Base-by-base conservation (phyloP, 2,888 invertebrate genomes). In the Trissoscelio sp. region DNA sequence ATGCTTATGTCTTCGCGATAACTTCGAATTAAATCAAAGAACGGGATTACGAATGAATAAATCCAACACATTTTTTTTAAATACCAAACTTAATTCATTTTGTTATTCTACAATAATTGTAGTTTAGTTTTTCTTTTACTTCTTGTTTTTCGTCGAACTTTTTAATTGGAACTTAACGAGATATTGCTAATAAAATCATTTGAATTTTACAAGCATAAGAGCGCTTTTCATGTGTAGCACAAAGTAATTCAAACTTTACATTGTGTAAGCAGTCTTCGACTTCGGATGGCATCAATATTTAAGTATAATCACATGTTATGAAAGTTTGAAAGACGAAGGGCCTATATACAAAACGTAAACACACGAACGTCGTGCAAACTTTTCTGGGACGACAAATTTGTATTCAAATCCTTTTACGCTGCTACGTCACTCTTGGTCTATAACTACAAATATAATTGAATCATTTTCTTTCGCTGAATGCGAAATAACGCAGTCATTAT, bases 261-360 rank as follows among this genome's bases (percentile, higher is more conserved):
- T 66, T 72, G 64, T 79, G 39, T 60, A 60, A 60, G 44, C 42
- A 79, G 51, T 66, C 57, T 42, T 51, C 18, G 14, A 44, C 79
- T 79, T 48, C 66, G 44, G 79, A 72, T 79, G 57, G 12, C 37
- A 66, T 79, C 18, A 72, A 79, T 79, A 79, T 66, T 79, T 66
- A 57, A 79, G 20, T 20, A 24, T 73, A 79, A 79, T 79, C 44
- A 60, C 24, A 51, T 73, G 79, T 72, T 79, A 37, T 66, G 51
- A 55, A 79, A 79, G 66, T 79, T 79, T 79, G 37, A 66, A 72
- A 62, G 55, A 34, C 66, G 48, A 37, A 57, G 72, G 51, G 60
- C 60, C 67, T 79, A 73, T 51, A 79, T 60, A 46, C 42, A 60
- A 73, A 73, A 79, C 66, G 58, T 72, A 72, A 79, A 79, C 79